phyloP scores from a whole-genome alignment of 2,113 vertebrate genomes.

The Poeciliopsis prolifica region DNA sequence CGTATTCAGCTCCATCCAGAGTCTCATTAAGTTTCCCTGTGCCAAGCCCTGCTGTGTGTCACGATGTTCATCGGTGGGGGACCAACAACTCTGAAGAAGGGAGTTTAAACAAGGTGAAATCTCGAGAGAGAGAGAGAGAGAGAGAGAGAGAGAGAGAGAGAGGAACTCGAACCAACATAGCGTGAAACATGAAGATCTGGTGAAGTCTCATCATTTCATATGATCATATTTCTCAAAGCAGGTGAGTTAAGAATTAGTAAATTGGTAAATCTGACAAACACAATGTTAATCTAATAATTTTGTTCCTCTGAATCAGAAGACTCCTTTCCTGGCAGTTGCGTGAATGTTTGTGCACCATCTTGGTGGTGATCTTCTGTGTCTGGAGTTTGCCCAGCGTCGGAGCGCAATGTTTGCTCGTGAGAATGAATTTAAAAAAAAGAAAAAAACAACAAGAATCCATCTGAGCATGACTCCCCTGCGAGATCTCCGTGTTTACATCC shows the following conservation, averaged over 20 bases:
- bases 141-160: too few species aligned
- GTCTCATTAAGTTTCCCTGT: too few species aligned
- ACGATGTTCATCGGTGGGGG: too few species aligned
- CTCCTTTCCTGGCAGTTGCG: constrained; percentile 4
- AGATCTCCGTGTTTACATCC: constrained; percentile 67
- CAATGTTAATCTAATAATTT: background rate
- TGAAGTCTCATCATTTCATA: too few species aligned
- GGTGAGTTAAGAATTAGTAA: background rate
- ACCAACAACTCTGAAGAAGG: too few species aligned
- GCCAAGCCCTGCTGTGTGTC: too few species aligned
- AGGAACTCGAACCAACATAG: too few species aligned
- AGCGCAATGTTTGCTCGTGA: constrained; percentile 23
- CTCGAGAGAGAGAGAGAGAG: too few species aligned
- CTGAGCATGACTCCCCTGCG: constrained; percentile 53
- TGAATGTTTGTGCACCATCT: constrained; percentile 40
- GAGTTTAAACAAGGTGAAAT: too few species aligned
- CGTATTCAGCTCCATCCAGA: too few species aligned
- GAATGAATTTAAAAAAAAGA: background rate
- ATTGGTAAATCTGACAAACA: background rate
- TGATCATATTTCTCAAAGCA: background rate
- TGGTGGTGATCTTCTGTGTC: constrained; percentile 22
- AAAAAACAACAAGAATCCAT: constrained; percentile 16
- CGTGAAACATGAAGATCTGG: too few species aligned
- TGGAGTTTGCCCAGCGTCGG: constrained; percentile 25
- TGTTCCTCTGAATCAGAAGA: background rate